Evolutionary conservation across 2,888 invertebrate species (phyloP), one percentile per base, ranked within the genome.

Genomic region (Boloria euphrosyne): DNA sequence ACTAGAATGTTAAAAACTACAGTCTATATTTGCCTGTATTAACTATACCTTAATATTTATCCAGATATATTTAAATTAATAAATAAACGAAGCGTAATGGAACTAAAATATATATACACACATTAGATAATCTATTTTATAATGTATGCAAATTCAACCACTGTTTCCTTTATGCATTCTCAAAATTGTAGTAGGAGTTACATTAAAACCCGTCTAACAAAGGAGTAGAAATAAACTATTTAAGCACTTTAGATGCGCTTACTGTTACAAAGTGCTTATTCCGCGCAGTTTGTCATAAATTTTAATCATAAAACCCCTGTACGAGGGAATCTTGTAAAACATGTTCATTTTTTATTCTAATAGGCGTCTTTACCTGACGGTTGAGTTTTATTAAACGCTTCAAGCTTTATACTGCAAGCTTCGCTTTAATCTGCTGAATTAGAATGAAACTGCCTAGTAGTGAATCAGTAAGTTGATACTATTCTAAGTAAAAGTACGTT

Each of bases 341-440:
- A 68, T 68, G 60, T 68, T 66, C 70, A 70, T 70, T 68, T 68
- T 70, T 70, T 68, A 70, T 53, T 46, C 65, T 66, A 68, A 68
- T 68, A 62, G 52, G 38, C 51, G 18, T 55, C 66, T 63, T 63
- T 66, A 68, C 65, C 65, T 68, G 70, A 61, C 50, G 49, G 52
- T 51, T n/a, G 22, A 38, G 62, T 50, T 68, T 62, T 67, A 69
- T 62, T 65, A 62, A n/a, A n/a, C 18, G 14, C 14, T 52, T 52
- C n/a, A 27, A 58, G 58, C 16, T 16, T 13, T 38, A 31, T n/a
- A 46, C 54, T 62, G 17, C 31, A n/a, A 38, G 13, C 22, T 46
- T 46, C 22, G 46, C 46, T 57, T 1, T 57, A 16, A 57, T 46
- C 44, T 27, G 31, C 31, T 38, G 0, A 2, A 7, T 38, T 10